These are phyloP conservation scores for Erythrocercus mccallii DNA, from an alignment of 2,113 vertebrate species.

Conservation along the genomic window DNA sequence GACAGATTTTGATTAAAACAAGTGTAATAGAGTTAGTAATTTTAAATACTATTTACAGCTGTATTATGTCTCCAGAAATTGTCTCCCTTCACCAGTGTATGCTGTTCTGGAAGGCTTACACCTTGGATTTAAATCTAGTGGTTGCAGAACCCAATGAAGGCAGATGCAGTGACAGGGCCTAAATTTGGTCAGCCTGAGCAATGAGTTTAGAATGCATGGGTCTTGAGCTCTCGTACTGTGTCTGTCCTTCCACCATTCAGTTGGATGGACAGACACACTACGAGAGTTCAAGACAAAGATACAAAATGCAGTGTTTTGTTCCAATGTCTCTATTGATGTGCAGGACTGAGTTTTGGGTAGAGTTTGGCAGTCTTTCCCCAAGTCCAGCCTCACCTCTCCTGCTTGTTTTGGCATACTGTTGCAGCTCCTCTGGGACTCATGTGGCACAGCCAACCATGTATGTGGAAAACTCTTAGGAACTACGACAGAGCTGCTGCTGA, in stretches of 20 bases:
- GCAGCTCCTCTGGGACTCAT: background rate
- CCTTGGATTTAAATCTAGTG: background rate
- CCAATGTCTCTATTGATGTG: background rate
- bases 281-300: background rate
- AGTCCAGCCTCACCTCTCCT: background rate
- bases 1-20: background rate
- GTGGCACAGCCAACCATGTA: fast-evolving
- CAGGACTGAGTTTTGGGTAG: background rate
- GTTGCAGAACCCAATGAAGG: background rate
- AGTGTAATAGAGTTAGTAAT: background rate
- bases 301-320: fast-evolving
- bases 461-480: background rate
- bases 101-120: background rate
- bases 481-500: background rate
- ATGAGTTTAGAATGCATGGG: fast-evolving
- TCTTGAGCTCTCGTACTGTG: too few relatives aligned
- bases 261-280: background rate
- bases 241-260: too few relatives aligned
- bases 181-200: background rate
- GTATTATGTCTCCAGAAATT: background rate
- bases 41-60: background rate
- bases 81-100: background rate
- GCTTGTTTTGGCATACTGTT: background rate
- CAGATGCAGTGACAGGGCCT: background rate
- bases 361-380: background rate